Evolutionary conservation across 2,797 vertebrate genomes (phyloP), one percentile per base, ranked within the genome.

Genomic region (Lutjanus campechanus): DNA sequence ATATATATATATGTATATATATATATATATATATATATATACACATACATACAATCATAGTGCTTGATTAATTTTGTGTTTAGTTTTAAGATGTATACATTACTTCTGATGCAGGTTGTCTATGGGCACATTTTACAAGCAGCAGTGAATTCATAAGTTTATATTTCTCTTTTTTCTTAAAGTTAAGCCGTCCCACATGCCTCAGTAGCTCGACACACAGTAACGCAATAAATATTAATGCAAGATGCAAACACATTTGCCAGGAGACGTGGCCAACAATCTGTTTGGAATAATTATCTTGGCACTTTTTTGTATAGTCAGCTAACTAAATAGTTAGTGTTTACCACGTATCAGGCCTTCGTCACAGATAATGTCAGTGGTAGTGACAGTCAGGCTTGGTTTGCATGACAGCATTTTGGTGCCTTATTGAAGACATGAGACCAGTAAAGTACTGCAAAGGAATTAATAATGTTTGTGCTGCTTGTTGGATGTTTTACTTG

Each of bases 261-360:
- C 81, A 82, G 63, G 61, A 80, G 40, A 75, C 40, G 11, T 50
- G 47, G 79, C 76, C 84, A 88, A 82, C 76, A 83, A 36, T 83
- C 84, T 83, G 83, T 70, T 90, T 83, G 22, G 81, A 87, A 75
- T 80, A 73, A 84, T 83, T 77, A 74, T 84, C 43, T 74, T 81
- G 79, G 81, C 55, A 75, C 56, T 77, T 82, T 82, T 79, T 63
- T 72, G 67, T 86, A 79, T 44, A 60, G 61, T 76, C 81, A 81
- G 83, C 64, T 79, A 81, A 82, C 77, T 69, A 75, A 88, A 80
- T 69, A 80, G 71, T 62, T 55, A 36, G 66, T 79, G 63, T 86
- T 89, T 82, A 76, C 71, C 58, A 63, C 44, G 47, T 66, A 82
- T 72, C 62, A 76, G 62, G 46, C 76, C 72, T 63, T 69, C 64